phyloP scores from a whole-genome alignment of 2,113 vertebrate species.

The Ia io region DNA sequence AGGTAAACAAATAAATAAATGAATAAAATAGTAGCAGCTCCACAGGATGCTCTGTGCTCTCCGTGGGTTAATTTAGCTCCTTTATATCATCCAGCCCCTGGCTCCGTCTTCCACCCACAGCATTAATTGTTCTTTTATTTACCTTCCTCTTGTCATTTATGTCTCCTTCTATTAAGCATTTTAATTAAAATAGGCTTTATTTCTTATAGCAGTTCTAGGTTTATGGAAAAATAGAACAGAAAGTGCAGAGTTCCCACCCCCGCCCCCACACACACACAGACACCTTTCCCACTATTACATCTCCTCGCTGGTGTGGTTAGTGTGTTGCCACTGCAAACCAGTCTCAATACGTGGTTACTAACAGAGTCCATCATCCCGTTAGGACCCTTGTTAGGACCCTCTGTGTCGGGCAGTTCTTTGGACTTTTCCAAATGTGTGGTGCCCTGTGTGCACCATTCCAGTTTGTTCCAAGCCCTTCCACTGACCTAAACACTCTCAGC shows the following conservation, averaged over 20 bases:
- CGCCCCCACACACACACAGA: fast-evolving
- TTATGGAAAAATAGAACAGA: not conserved
- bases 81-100: not conserved
- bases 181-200: not conserved
- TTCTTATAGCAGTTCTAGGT: not conserved
- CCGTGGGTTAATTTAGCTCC: not conserved
- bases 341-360: not conserved
- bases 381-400: not conserved
- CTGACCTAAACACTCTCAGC: not conserved
- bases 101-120: not conserved
- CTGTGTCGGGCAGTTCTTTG: not conserved
- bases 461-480: not conserved
- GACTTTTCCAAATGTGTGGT: not conserved
- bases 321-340: not conserved
- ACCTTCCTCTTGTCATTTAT: not conserved
- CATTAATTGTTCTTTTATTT: not conserved
- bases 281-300: not conserved
- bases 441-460: not conserved
- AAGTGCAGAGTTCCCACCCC: not conserved
- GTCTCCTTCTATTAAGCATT: not conserved
- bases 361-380: not conserved
- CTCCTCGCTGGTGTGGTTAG: not conserved
- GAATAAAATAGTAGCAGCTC: not conserved
- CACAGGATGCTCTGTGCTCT: not conserved
- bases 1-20: not conserved